Conservation (phyloP, 2,113 vertebrate genomes). For the Gavialis gangeticus region DNA sequence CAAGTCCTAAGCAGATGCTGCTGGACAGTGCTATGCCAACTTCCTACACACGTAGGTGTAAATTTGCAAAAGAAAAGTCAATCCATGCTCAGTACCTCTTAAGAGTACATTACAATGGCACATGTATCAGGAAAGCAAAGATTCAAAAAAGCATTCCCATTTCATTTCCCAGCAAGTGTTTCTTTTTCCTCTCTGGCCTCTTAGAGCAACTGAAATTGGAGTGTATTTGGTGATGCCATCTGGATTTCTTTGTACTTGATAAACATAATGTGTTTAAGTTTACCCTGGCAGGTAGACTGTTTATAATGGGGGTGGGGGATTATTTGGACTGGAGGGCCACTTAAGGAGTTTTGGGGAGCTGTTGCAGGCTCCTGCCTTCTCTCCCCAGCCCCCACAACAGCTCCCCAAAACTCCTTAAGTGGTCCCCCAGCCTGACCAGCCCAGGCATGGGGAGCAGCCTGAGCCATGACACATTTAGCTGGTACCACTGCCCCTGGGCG, state of each 20-base stretch:
- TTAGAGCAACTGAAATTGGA: not conserved
- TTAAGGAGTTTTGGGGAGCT: no score
- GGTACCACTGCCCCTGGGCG: no score
- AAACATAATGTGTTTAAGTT: not conserved
- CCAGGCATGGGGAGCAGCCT: no score
- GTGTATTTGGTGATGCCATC: not conserved
- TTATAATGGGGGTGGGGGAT: not conserved
- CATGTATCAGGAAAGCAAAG: not conserved
- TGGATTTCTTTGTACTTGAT: not conserved
- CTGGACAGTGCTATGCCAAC: not conserved
- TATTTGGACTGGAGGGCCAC: no score
- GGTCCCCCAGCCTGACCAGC: no score
- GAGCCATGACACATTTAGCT: no score
- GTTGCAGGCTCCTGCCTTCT: no score
- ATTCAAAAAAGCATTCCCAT: accelerated
- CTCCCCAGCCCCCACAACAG: no score
- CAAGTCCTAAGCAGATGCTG: not conserved
- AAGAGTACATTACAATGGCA: not conserved
- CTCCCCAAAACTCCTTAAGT: no score
- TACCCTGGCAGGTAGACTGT: not conserved
- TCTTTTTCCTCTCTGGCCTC: not conserved
- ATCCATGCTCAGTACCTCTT: accelerated
- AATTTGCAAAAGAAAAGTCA: not conserved
- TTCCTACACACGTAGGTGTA: not conserved
- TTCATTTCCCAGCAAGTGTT: not conserved